Base-by-base conservation (phyloP, 2,113 vertebrate genomes). In the Hemicordylus capensis region DNA sequence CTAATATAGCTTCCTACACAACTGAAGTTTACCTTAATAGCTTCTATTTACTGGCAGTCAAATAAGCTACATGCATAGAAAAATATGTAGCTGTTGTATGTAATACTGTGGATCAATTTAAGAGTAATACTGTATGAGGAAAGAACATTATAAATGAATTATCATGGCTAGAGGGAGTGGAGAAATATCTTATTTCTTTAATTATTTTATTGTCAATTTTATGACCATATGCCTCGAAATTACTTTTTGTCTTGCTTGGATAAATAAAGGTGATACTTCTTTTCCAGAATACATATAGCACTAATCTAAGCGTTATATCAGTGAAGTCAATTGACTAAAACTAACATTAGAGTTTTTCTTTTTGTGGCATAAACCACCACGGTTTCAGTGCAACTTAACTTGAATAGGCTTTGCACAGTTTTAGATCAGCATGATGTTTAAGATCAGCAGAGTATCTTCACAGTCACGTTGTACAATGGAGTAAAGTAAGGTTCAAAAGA, bases 51-150 rank as follows among this genome's bases (percentile, higher is more conserved):
- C 88, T 85, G 31, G 6, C 37, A 91, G 70, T 81, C 22, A 85
- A 93, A 89, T 91, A 87, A 95, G 78, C 31, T 89, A 77, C 42
- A 83, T 46, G 48, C 19, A 67, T 8, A 91, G 54, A 74, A 69
- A 93, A 89, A 61, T 69, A 87, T 89, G 44, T 77, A 84, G 39
- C 59, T 70, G 84, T 70, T 56, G 14, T 78, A 48, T 81, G 59
- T 80, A 85, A 56, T 83, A 74, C 10, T 87, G 78, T 80, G 77
- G 92, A 86, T 85, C 58, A 79, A 34, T 78, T 91, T 87, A 91
- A 93, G 89, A 87, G 84, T 56, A 83, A 63, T 20, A 69, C n/a
- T n/a, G n/a, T n/a, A n/a, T 66, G 22, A 31, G 87, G 39, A 66
- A 92, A 88, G 20, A 93, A 46, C 4, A 82, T 63, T 87, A n/a